Evolutionary conservation across 2,888 invertebrate species (phyloP).

Genomic region (Hecatera dysodea): DNA sequence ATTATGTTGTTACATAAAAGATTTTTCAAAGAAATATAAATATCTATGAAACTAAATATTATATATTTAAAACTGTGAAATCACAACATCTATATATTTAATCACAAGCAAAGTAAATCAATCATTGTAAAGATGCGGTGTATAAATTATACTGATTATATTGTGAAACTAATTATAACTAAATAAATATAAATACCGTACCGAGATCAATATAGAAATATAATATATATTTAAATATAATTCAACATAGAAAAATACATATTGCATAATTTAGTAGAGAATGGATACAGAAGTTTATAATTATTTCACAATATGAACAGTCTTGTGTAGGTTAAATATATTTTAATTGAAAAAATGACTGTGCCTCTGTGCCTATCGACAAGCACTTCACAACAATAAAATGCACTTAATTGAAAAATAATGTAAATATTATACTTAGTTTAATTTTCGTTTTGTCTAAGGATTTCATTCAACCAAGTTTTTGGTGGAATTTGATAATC

Average conservation of each 20-base stretch:
- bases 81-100: constrained; percentile 44
- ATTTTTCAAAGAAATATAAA: constrained; percentile 43
- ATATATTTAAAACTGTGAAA: constrained; percentile 34
- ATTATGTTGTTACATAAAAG: neutral
- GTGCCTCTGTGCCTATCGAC: constrained; percentile 88
- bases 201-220: constrained; percentile 50
- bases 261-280: neutral
- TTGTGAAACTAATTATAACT: constrained; percentile 65
- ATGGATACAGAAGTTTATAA: constrained; percentile 19
- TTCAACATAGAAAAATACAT: neutral
- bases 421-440: constrained; percentile 63
- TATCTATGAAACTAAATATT: constrained; percentile 28
- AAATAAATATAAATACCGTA: neutral
- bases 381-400: constrained; percentile 85
- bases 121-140: constrained; percentile 82
- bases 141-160: constrained; percentile 59
- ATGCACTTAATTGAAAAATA: constrained; percentile 69
- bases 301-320: constrained; percentile 63
- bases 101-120: constrained; percentile 68
- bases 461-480: constrained; percentile 54
- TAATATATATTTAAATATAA: constrained; percentile 28
- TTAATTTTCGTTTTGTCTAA: constrained; percentile 54
- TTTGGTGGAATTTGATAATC: constrained; percentile 51
- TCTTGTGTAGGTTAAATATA: constrained; percentile 71
- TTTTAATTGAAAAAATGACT: constrained; percentile 77